These are phyloP conservation scores for Tipula lateralis DNA, from an alignment of 2,888 invertebrate species.

Conservation along the genomic window DNA sequence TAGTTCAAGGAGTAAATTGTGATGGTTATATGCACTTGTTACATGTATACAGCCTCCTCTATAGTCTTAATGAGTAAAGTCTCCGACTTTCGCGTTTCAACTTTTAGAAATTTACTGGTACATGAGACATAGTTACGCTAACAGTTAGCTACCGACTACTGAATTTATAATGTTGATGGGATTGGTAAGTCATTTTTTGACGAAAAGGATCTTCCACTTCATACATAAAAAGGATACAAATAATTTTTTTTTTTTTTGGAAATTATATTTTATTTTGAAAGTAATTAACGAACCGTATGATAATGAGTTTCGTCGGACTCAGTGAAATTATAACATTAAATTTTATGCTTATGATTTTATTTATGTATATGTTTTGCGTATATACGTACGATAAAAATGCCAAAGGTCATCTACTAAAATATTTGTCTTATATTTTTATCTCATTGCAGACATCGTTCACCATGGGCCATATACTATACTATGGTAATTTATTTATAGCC, in stretches of 20 bases:
- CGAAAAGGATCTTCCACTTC: background rate
- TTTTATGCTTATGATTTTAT: background rate
- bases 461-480: background rate
- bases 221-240: background rate
- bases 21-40: too few species aligned
- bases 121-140: background rate
- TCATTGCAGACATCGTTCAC: background rate
- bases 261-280: background rate
- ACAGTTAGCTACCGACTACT: background rate
- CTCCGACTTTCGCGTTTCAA: too few species aligned
- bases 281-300: slow-evolving; percentile 9
- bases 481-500: background rate
- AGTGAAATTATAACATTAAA: background rate
- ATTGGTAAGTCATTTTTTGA: background rate
- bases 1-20: too few species aligned
- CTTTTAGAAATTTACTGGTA: too few species aligned
- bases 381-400: background rate
- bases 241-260: background rate
- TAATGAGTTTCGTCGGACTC: background rate
- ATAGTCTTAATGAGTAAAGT: too few species aligned
- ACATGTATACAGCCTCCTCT: too few species aligned
- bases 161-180: background rate
- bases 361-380: background rate
- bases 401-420: background rate
- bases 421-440: background rate